Conservation (phyloP, 1,140 invertebrate genomes). For the Sarcophaga peregrina region DNA sequence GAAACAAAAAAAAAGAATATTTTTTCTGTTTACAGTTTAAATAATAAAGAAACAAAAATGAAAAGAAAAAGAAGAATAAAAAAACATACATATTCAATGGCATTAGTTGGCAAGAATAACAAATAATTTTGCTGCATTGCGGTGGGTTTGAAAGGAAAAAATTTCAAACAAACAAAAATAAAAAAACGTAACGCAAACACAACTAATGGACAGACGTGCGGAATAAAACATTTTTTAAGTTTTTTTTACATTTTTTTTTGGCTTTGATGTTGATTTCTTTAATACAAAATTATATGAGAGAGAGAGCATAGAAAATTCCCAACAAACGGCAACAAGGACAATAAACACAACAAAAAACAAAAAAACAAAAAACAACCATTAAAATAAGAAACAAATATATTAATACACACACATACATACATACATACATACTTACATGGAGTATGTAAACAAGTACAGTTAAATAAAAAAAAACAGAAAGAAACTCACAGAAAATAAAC, state of each 20-base stretch:
- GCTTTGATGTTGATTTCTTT: constrained; percentile 40
- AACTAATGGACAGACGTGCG: background rate
- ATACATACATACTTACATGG: background rate
- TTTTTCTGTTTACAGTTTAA: background rate
- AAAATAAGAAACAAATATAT: constrained; percentile 9
- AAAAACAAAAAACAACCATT: background rate
- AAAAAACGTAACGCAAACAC: background rate
- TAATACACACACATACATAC: background rate
- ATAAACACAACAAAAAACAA: background rate
- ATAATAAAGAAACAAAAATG: background rate
- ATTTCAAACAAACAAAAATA: background rate
- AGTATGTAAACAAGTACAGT: background rate
- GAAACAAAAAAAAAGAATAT: background rate
- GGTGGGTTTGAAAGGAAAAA: constrained; percentile 16
- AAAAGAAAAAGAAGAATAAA: too few species aligned
- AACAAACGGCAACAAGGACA: constrained; percentile 6
- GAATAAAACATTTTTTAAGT: background rate
- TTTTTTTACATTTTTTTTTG: constrained; percentile 12
- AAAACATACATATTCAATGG: constrained; percentile 13
- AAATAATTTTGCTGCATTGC: constrained; percentile 40
- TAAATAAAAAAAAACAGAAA: background rate
- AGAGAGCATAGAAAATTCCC: constrained; percentile 19
- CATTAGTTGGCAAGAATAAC: constrained; percentile 39
- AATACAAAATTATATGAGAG: constrained; percentile 24
- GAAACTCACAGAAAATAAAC: background rate